These are phyloP conservation scores for Jaculus jaculus DNA, from an alignment of 2,113 vertebrate genomes.

Conservation along the genomic window DNA sequence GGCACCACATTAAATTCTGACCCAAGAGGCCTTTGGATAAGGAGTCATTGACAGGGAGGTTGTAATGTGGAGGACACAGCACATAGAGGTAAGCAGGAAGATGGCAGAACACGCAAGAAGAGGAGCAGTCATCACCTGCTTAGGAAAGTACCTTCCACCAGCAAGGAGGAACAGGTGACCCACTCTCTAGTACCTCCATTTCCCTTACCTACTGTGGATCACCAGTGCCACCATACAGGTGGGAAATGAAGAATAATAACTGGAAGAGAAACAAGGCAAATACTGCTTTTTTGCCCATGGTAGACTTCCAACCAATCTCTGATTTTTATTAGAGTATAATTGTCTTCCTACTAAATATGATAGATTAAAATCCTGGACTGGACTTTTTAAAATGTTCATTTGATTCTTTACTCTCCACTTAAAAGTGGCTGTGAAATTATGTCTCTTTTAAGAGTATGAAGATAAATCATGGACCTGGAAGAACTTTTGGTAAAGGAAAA, in stretches of 20 bases:
- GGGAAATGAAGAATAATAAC: not conserved
- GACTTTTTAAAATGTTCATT: not conserved
- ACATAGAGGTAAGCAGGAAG: not conserved
- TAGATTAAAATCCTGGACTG: not conserved
- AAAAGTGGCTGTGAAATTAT: not conserved
- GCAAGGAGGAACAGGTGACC: not conserved
- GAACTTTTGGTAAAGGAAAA: not conserved
- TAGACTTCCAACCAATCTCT: not conserved
- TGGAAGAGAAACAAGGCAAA: not conserved
- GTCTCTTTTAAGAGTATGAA: not conserved
- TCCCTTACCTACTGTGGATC: not conserved
- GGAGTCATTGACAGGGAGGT: not conserved
- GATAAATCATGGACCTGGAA: not conserved
- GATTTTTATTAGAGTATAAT: not conserved
- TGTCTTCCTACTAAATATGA: not conserved
- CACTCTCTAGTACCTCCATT: no score
- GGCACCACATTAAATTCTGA: not conserved
- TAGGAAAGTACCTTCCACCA: not conserved
- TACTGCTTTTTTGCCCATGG: not conserved
- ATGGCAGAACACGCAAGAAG: accelerated
- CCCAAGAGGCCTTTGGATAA: not conserved
- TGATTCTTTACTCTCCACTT: not conserved
- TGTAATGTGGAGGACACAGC: not conserved
- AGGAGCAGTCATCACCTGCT: not conserved
- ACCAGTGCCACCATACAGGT: not conserved